phyloP scores from a whole-genome alignment of 2,888 invertebrate genomes.

The Caenorhabditis macrosperma region DNA sequence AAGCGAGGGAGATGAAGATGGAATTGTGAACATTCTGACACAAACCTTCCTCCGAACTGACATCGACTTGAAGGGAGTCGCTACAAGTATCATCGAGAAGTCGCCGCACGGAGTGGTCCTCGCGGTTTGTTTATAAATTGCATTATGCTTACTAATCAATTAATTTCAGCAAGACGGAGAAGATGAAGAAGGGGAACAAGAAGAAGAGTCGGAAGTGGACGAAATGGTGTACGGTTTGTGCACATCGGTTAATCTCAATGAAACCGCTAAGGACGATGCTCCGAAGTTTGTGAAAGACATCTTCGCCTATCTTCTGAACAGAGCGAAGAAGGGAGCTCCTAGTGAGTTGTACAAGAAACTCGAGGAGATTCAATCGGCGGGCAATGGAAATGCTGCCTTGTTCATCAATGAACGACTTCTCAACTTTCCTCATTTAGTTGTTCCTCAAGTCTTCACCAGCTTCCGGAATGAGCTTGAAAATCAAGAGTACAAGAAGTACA shows the following conservation, averaged over 20 bases:
- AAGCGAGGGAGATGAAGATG: conserved; percentile 71
- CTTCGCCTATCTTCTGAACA: conserved; percentile 59
- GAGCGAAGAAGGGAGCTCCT: conserved; percentile 69
- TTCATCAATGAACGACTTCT: conserved; percentile 77
- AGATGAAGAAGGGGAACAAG: conserved; percentile 68
- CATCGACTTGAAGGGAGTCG: conserved; percentile 69
- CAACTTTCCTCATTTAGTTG: conserved; percentile 72
- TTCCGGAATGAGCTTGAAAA: conserved; percentile 59
- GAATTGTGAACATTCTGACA: conserved; percentile 74
- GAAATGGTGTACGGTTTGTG: conserved; percentile 64
- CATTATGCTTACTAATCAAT: not conserved
- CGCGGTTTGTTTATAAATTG: conserved; percentile 51
- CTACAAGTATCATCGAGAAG: conserved; percentile 68
- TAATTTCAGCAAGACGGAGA: conserved; percentile 55
- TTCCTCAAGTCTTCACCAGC: conserved; percentile 68
- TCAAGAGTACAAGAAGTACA: conserved; percentile 40
- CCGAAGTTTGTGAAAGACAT: conserved; percentile 66
- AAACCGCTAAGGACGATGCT: conserved; percentile 49
- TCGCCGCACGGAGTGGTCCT: conserved; percentile 66
- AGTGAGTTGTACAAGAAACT: conserved; percentile 61
- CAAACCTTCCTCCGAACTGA: conserved; percentile 77
- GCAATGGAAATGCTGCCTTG: conserved; percentile 39
- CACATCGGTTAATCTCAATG: conserved; percentile 41
- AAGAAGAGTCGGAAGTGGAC: conserved; percentile 68
- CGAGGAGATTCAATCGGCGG: conserved; percentile 57